Evolutionary conservation across 35 echinoderm and acorn worm species (phyloP), one percentile per base, ranked within the genome.

Genomic region (Stichopus chloronotus): DNA sequence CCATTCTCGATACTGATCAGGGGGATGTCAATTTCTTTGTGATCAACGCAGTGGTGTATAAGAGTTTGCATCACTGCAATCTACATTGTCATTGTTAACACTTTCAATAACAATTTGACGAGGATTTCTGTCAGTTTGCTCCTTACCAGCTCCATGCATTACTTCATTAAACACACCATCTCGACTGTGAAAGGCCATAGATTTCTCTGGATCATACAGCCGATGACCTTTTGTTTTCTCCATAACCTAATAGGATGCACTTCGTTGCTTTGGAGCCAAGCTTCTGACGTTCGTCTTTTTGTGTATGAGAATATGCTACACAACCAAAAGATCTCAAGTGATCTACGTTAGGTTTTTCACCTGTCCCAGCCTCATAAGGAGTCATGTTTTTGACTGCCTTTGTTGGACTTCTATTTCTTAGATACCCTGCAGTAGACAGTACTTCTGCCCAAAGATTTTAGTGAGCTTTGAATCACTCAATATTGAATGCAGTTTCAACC

Each of bases 121-220:
- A 71, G 11, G 11, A 71, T 71, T 71, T 71, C 65, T 71, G 65
- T 71, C 65, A 71, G 65, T 71, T 71, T 71, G 65, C 65, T 71
- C 65, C 65, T 71, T 71, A 1, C 4, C 65, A 71, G 65, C n/a
- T n/a, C 65, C 65, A 71, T 71, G n/a, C 65, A 71, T 71, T 13
- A n/a, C n/a, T 71, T 71, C 65, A n/a, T 71, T 71, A 68, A 68
- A 71, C 65, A 71, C 65, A 13, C 11, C 65, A 71, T 71, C 65
- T 71, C 65, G 1, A 71, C 65, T 71, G 65, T 71, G n/a, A n/a
- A 71, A 71, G 65, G 4, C 65, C 4, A 13, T 4, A 11, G n/a
- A 71, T 71, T 71, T 71, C 65, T 71, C 65, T 71, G 65, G 65
- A 71, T 71, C 65, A 71, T 71, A 71, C 65, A 71, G 65, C n/a